phyloP scores from a whole-genome alignment of 2,797 vertebrate genomes.

The Antrozous pallidus region DNA sequence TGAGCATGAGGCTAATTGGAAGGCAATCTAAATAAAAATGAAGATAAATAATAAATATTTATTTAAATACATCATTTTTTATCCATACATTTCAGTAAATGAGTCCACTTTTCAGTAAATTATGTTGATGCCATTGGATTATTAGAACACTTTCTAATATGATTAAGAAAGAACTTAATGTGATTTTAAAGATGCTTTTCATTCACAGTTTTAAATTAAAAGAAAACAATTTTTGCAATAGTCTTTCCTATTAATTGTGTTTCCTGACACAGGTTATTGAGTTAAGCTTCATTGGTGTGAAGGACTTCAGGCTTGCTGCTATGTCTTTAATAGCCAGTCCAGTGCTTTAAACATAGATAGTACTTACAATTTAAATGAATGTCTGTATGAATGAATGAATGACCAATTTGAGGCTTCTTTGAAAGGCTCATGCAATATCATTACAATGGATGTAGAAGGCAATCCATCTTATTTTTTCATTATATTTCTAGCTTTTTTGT shows the following conservation, averaged over 20 bases:
- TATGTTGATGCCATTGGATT: not conserved
- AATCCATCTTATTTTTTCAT: not conserved
- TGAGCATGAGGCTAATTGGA: not conserved
- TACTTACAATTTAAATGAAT: not conserved
- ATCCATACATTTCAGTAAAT: not conserved
- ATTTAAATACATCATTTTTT: conserved; percentile 40
- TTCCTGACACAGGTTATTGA: not conserved
- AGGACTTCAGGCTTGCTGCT: not conserved
- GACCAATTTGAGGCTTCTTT: not conserved
- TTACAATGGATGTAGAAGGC: not conserved
- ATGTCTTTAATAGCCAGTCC: not conserved
- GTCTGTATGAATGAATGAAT: not conserved
- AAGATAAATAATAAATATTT: not conserved
- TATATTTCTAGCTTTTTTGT: not conserved
- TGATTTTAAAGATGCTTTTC: conserved; percentile 20
- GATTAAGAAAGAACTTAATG: not conserved
- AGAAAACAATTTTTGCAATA: not conserved
- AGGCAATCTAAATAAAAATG: not conserved
- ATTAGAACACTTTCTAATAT: not conserved
- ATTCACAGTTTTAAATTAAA: conserved; percentile 20
- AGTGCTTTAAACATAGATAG: not conserved
- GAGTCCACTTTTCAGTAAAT: not conserved
- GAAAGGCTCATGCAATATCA: not conserved
- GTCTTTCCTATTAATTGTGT: not conserved
- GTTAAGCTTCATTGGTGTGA: not conserved